Evolutionary conservation across 2,797 vertebrate genomes (phyloP), one percentile per base, ranked within the genome.

Genomic region (Echeneis naucrates): DNA sequence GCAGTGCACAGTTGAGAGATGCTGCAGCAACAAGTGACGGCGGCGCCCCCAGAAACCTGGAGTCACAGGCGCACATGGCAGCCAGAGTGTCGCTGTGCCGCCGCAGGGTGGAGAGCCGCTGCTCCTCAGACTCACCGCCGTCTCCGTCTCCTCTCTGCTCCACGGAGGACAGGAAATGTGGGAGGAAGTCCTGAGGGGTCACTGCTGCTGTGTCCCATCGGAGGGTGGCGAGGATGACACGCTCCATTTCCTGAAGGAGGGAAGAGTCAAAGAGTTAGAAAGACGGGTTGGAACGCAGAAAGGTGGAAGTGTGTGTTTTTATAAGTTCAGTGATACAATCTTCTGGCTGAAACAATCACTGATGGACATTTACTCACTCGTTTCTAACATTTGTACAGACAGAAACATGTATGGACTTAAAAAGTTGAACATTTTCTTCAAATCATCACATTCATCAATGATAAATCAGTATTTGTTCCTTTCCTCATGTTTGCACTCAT

Each of bases 171-270:
- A 95, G 65, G 13, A 95, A 93, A 72, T 92, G 95, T 26, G 94
- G 94, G 33, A 95, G 85, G 77, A 95, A 95, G 90, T 95, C 95
- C 82, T 95, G 95, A 4, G 95, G 92, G 23, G 95, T 95, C 70
- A 95, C 92, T 0, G 92, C 90, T 7, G 94, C 94, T 0, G 93
- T 90, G 72, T 95, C 95, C 94, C 94, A 95, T 2, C 92, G 92
- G 23, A 95, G 92, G 13, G 92, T 90, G 23, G 85, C 91, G 19
- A 95, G 88, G 52, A 95, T 68, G 5, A 95, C 61, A 0, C 94
- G 92, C 83, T 95, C 94, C 93, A 95, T 95, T 38, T 95, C 94
- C 94, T 95, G 72, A 48, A 2, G 61, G 26, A 61, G 26, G 13
- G 1, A 55, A 14, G 7, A 7, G 17, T 51, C 37, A 50, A 44